A percentile compares a stretch with the other conserved stretches of the same genome.
Conservation (phyloP, 2,888 invertebrate species). For the Drosophila melanocephala region DNA sequence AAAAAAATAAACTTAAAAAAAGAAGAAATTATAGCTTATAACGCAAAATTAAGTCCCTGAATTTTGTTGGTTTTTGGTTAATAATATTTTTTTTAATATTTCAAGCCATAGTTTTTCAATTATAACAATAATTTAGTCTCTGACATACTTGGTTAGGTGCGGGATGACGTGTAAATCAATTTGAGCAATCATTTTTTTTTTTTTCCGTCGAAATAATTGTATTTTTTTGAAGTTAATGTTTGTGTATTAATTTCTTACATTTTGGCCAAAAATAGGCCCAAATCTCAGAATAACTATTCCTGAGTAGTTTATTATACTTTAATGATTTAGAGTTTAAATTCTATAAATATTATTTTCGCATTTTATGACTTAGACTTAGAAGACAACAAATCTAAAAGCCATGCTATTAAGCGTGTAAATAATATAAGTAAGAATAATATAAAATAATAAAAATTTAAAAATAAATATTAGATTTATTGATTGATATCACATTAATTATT, state of each 20-base stretch:
- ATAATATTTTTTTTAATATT: not conserved
- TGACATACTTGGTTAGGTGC: not conserved
- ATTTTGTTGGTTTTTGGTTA: not conserved
- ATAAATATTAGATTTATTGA: not conserved
- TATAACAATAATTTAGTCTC: not conserved
- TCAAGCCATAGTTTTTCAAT: not conserved
- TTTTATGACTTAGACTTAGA: not conserved
- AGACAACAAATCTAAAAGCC: not conserved
- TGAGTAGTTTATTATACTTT: not conserved
- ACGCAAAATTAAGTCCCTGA: not conserved
- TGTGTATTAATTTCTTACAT: not conserved
- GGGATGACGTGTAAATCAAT: not conserved
- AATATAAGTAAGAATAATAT: not conserved
- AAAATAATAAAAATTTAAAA: not conserved
- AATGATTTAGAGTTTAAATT: not conserved
- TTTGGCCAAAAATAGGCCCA: not conserved
- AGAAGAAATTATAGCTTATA: not conserved
- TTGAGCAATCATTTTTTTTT: not conserved
- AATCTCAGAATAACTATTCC: not conserved
- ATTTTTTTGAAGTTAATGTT: not conserved
- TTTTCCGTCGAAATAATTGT: not conserved
- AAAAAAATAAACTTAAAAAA: not conserved
- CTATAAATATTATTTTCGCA: not conserved
- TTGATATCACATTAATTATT: not conserved
- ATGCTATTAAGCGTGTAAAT: no score